Evolutionary conservation across 2,113 vertebrate genomes (phyloP).

Genomic region (Numenius arquata): DNA sequence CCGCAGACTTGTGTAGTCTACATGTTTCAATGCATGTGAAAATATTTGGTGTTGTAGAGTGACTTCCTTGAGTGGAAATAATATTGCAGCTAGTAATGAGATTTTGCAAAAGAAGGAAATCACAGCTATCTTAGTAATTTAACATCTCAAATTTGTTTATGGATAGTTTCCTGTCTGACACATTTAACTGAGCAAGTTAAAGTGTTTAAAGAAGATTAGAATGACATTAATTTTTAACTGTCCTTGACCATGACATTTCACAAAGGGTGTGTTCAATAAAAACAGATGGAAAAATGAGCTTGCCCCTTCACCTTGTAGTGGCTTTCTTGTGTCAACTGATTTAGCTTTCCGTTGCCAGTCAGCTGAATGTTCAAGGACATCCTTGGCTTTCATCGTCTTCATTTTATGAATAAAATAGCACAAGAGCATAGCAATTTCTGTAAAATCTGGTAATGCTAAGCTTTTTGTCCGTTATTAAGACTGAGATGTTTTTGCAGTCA

Average conservation of each 20-base stretch:
- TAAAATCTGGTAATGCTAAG: not conserved
- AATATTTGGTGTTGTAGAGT: constrained; percentile 40
- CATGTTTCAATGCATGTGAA: constrained; percentile 67
- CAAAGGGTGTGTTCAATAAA: constrained; percentile 36
- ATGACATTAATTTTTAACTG: constrained; percentile 60
- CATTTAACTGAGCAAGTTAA: constrained; percentile 57
- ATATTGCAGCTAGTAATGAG: constrained; percentile 45
- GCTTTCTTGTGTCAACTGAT: not conserved
- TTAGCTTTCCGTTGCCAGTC: not conserved
- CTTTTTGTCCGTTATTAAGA: not conserved
- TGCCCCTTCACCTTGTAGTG: not conserved
- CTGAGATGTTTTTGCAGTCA: not conserved
- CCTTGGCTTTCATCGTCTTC: not conserved
- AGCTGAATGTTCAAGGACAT: not conserved
- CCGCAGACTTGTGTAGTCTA: constrained; percentile 44
- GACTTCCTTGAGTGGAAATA: constrained; percentile 67
- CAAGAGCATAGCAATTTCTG: not conserved
- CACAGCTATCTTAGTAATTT: constrained; percentile 68
- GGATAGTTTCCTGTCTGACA: constrained; percentile 67
- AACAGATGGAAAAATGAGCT: constrained; percentile 59
- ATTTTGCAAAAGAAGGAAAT: constrained; percentile 70
- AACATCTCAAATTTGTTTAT: constrained; percentile 65
- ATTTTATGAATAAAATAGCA: not conserved
- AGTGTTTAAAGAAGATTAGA: constrained; percentile 65
- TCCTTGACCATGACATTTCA: constrained; percentile 42